phyloP scores from a whole-genome alignment of 2,113 vertebrate genomes.

The Typhlomys cinereus region DNA sequence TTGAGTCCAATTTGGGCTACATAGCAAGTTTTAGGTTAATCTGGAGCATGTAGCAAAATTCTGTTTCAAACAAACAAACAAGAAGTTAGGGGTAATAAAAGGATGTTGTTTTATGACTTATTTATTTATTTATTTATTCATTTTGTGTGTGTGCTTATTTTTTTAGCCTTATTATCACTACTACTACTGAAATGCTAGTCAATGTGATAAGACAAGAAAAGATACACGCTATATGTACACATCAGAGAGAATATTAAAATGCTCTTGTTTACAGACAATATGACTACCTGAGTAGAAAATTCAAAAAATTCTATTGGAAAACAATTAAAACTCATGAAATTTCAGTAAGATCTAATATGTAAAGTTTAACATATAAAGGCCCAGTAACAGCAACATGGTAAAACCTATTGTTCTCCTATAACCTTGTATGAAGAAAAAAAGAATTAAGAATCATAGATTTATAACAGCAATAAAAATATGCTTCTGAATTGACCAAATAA shows the following conservation, averaged over 20 bases:
- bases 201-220: constrained; percentile 40
- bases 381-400: no score
- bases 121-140: no score
- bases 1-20: no score
- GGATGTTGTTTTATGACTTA: background rate
- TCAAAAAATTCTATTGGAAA: constrained; percentile 24
- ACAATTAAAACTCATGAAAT: constrained; percentile 4
- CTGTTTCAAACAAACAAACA: background rate
- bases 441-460: background rate
- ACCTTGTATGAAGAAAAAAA: constrained; percentile 4
- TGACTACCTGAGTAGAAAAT: constrained; percentile 3
- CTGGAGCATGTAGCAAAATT: background rate
- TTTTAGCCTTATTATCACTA: background rate
- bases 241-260: constrained; percentile 1
- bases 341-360: constrained; percentile 5
- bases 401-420: background rate
- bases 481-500: background rate
- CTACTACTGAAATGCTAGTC: background rate
- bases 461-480: constrained; percentile 14
- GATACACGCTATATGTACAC: background rate
- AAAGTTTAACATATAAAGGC: no score
- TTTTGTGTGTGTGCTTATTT: no score
- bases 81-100: background rate
- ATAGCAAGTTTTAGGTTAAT: background rate
- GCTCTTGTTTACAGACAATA: background rate